These are phyloP conservation scores for Uromys caudimaculatus DNA, from an alignment of 2,797 vertebrate species.

Conservation along the genomic window DNA sequence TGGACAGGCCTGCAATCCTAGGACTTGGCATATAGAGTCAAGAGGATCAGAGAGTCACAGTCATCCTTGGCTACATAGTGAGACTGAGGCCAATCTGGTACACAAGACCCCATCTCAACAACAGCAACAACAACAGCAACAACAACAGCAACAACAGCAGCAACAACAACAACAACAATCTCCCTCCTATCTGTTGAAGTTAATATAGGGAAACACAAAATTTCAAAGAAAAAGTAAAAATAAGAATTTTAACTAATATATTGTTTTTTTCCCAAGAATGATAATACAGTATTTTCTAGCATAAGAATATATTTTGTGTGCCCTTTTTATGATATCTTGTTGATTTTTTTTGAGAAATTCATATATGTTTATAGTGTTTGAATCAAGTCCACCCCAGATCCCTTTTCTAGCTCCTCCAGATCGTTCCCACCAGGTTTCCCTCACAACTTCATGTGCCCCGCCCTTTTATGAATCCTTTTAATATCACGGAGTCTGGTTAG, in stretches of 20 bases:
- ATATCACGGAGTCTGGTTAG: neutral
- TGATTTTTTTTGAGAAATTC: neutral
- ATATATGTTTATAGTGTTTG: neutral
- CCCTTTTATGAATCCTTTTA: neutral
- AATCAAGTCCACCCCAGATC: neutral
- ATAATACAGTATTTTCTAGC: neutral
- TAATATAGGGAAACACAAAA: slow-evolving; percentile 3
- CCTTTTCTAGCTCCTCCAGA: neutral
- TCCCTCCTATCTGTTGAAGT: neutral
- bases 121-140: neutral
- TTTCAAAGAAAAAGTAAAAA: neutral
- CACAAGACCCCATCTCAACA: neutral
- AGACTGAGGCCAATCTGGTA: neutral
- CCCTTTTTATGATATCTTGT: neutral
- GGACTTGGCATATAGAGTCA: neutral
- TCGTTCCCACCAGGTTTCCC: neutral
- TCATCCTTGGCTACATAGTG: neutral
- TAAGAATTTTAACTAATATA: neutral
- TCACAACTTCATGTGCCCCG: neutral
- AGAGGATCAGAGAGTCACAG: neutral
- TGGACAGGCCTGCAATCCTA: neutral
- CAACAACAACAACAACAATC: neutral
- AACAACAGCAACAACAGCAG: too few species aligned
- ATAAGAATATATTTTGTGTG: neutral
- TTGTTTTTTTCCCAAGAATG: neutral